Evolutionary conservation across 2,797 vertebrate species (phyloP).

Genomic region (Toxotes lorentzi): DNA sequence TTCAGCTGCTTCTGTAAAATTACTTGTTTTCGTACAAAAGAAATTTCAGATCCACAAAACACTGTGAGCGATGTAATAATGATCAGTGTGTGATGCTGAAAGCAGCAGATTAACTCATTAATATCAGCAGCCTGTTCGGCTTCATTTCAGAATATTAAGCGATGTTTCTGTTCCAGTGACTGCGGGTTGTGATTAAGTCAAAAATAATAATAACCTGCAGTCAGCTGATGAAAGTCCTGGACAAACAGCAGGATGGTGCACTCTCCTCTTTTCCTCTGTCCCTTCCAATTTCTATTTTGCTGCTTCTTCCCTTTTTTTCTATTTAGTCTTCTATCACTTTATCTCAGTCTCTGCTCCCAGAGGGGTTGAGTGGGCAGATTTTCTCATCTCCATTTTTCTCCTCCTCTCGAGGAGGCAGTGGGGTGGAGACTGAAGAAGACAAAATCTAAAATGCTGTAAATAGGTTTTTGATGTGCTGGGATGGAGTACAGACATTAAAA

Average conservation of each 20-base stretch:
- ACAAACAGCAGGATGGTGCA: slow-evolving; percentile 23
- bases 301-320: slow-evolving; percentile 24
- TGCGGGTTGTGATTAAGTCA: slow-evolving; percentile 26
- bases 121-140: slow-evolving; percentile 1
- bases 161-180: slow-evolving; percentile 12
- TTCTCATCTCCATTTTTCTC: slow-evolving; percentile 27
- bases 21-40: slow-evolving; percentile 14
- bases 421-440: slow-evolving; percentile 13
- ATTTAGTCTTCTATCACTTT: slow-evolving; percentile 36
- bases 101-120: slow-evolving; percentile 19
- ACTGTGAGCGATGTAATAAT: slow-evolving; percentile 1
- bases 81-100: neutral
- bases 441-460: slow-evolving; percentile 30
- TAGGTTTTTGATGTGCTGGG: slow-evolving; percentile 12
- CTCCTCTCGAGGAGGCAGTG: slow-evolving; percentile 2
- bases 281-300: slow-evolving; percentile 25
- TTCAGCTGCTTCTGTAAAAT: neutral
- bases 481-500: neutral
- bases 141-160: slow-evolving; percentile 11
- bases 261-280: slow-evolving; percentile 9
- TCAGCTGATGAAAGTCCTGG: slow-evolving; percentile 26
- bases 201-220: slow-evolving; percentile 16
- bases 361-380: slow-evolving; percentile 54
- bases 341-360: slow-evolving; percentile 47
- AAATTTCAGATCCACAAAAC: neutral